phyloP scores from a whole-genome alignment of 2,888 invertebrate genomes.

The Cheilosia pagana region DNA sequence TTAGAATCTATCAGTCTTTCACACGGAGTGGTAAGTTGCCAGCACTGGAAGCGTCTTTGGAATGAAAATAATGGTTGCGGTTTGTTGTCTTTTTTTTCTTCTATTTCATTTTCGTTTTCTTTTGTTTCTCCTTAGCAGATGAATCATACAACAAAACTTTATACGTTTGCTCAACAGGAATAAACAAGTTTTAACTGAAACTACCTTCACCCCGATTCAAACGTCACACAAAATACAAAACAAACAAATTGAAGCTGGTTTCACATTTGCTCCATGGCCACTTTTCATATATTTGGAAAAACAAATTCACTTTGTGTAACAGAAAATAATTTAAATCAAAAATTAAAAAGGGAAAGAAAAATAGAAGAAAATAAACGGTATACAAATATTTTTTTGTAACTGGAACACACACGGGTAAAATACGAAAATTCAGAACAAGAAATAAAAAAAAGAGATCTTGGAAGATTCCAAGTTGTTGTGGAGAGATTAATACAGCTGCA shows the following conservation, averaged over 20 bases:
- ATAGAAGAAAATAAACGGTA: slow-evolving; percentile 44
- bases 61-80: slow-evolving; percentile 74
- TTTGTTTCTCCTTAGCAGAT: background rate
- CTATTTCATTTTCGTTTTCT: background rate
- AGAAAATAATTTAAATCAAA: background rate
- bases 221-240: slow-evolving; percentile 5
- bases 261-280: background rate
- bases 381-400: slow-evolving; percentile 41
- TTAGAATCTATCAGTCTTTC: slow-evolving; percentile 47
- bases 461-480: slow-evolving; percentile 57
- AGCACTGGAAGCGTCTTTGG: slow-evolving; percentile 59
- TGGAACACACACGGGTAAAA: slow-evolving; percentile 34
- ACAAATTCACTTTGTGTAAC: background rate
- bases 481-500: slow-evolving; percentile 46
- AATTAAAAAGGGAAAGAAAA: slow-evolving; percentile 29
- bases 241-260: background rate
- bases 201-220: slow-evolving; percentile 16
- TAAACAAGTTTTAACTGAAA: slow-evolving; percentile 35
- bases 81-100: slow-evolving; percentile 70
- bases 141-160: slow-evolving; percentile 33
- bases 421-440: slow-evolving; percentile 10
- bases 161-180: background rate
- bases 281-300: background rate
- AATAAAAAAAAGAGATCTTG: slow-evolving; percentile 42
- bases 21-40: slow-evolving; percentile 28